Percentiles rank a stretch among this genome's conserved stretches.
phyloP scores from a whole-genome alignment of 2,888 invertebrate genomes.

The Pseudolycoriella hygida region DNA sequence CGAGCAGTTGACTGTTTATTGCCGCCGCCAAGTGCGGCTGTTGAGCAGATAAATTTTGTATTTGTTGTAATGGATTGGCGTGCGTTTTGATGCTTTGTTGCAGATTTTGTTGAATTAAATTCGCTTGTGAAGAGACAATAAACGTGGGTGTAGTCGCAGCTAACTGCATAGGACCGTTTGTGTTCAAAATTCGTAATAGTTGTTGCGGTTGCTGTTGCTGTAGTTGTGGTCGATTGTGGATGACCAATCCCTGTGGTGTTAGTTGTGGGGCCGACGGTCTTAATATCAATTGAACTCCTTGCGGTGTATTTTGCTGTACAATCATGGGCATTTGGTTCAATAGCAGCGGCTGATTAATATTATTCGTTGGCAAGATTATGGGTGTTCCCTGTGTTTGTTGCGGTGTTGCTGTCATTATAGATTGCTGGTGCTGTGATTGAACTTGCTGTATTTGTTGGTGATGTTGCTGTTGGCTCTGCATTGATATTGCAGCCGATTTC shows the following conservation, averaged over 20 bases:
- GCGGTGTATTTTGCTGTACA: constrained; percentile 43
- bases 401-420: constrained; percentile 6
- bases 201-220: constrained; percentile 31
- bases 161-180: constrained; percentile 39
- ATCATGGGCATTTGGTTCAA: constrained; percentile 35
- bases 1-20: constrained; percentile 26
- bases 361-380: constrained; percentile 23
- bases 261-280: constrained; percentile 41
- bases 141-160: constrained; percentile 33
- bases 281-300: constrained; percentile 52
- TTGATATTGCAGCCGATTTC: neutral
- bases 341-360: constrained; percentile 22
- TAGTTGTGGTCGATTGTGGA: constrained; percentile 23
- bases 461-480: constrained; percentile 11
- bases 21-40: constrained; percentile 23
- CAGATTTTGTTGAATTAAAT: constrained; percentile 28
- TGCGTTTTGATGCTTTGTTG: constrained; percentile 27
- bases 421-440: constrained; percentile 13
- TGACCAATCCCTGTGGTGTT: constrained; percentile 28
- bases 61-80: constrained; percentile 19
- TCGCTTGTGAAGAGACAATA: constrained; percentile 30
- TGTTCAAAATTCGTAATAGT: constrained; percentile 39
- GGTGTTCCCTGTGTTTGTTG: constrained; percentile 18
- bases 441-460: constrained; percentile 16
- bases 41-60: constrained; percentile 24